Conservation (phyloP, 2,797 vertebrate species). For the Neosilurus hyrtlii region DNA sequence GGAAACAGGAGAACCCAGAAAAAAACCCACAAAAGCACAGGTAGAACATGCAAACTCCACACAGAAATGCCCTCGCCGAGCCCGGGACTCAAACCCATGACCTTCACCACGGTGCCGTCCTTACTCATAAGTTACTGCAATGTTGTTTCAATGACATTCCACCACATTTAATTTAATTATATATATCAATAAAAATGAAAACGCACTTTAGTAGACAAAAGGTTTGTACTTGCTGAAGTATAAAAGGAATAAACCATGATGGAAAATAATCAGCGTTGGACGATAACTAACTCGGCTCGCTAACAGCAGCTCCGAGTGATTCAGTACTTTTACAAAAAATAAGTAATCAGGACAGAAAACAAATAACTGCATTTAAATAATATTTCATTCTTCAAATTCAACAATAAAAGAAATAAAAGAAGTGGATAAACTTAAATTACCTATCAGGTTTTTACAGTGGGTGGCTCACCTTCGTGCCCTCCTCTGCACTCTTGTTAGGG, state of each 20-base stretch:
- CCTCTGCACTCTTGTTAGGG: conserved; percentile 74
- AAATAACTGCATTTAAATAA: no score
- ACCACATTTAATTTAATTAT: neutral
- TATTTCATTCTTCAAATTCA: neutral
- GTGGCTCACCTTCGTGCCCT: conserved; percentile 85
- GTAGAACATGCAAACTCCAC: no score
- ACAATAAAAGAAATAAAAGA: conserved; percentile 52
- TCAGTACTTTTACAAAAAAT: neutral
- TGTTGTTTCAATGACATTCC: neutral
- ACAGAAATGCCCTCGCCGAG: no score
- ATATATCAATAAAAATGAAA: neutral
- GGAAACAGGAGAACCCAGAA: no score
- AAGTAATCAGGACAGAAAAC: neutral
- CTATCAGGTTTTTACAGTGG: conserved; percentile 76
- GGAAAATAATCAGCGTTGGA: neutral
- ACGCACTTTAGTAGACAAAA: no score
- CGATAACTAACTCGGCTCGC: no score
- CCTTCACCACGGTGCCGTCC: no score
- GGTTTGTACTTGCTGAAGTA: neutral
- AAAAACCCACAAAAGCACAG: no score
- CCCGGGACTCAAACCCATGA: no score
- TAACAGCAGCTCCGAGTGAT: neutral
- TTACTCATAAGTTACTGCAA: no score
- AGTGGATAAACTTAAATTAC: conserved; percentile 73
- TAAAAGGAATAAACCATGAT: neutral